Evolutionary conservation across 2,797 vertebrate genomes (phyloP).

Genomic region (Microctenopoma stevenorrisi): DNA sequence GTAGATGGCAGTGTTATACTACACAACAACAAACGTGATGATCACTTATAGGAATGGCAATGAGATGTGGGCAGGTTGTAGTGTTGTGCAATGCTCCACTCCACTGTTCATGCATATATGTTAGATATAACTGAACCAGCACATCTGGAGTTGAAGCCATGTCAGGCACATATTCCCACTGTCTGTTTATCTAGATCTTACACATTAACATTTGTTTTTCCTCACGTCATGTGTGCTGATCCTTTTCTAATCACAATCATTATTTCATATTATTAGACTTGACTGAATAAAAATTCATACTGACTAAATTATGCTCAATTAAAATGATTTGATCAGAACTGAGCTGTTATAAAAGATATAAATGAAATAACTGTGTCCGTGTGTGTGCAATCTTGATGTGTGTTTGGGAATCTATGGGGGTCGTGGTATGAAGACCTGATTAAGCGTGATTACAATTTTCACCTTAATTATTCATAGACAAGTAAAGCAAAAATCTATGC

Average conservation of each 20-base stretch:
- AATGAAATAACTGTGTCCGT: constrained; percentile 27
- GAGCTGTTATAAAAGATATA: not conserved
- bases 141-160: constrained; percentile 11
- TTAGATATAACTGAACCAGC: not conserved
- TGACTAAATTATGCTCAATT: constrained; percentile 38
- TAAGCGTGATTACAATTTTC: constrained; percentile 52
- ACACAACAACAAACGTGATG: not conserved
- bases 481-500: not conserved
- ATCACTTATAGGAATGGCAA: constrained; percentile 21
- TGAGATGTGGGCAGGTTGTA: constrained; percentile 31
- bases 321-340: constrained; percentile 26
- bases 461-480: constrained; percentile 51
- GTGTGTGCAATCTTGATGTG: constrained; percentile 25
- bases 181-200: not conserved
- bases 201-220: not conserved
- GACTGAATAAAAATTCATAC: constrained; percentile 49
- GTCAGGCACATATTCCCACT: not conserved
- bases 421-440: constrained; percentile 44
- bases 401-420: constrained; percentile 33
- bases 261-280: constrained; percentile 57
- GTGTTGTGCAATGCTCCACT: constrained; percentile 27
- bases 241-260: constrained; percentile 23
- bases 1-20: constrained; percentile 64
- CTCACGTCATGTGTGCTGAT: constrained; percentile 25
- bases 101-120: constrained; percentile 16